phyloP scores from a whole-genome alignment of 2,888 invertebrate genomes.

The Torymus texanus region DNA sequence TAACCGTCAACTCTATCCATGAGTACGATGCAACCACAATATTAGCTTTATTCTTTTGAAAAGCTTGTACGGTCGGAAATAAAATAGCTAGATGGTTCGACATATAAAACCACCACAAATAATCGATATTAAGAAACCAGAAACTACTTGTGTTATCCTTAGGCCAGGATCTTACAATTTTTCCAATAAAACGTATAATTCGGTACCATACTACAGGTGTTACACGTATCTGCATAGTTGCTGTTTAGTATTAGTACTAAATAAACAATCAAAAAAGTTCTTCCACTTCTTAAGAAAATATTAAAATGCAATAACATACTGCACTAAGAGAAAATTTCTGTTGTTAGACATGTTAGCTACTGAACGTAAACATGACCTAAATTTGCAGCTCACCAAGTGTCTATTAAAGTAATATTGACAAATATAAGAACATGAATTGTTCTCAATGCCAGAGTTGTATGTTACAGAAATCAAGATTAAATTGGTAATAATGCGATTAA shows the following conservation, averaged over 20 bases:
- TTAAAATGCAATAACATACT: no score
- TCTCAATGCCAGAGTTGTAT: no score
- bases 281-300: no score
- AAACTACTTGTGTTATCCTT: not conserved
- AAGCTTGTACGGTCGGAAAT: not conserved
- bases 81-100: not conserved
- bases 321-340: no score
- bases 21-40: constrained; percentile 15
- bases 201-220: not conserved
- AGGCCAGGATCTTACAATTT: not conserved
- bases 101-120: constrained; percentile 32
- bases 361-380: no score
- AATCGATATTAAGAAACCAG: not conserved
- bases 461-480: no score
- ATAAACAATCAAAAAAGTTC: not conserved
- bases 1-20: constrained; percentile 1
- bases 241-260: not conserved
- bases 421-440: no score
- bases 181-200: not conserved
- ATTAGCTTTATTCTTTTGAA: not conserved
- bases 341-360: no score
- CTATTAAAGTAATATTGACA: no score
- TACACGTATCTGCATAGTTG: not conserved
- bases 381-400: no score
- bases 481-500: no score